Evolutionary conservation across 2,888 invertebrate species (phyloP).

Genomic region (Schizotus pectinicornis): DNA sequence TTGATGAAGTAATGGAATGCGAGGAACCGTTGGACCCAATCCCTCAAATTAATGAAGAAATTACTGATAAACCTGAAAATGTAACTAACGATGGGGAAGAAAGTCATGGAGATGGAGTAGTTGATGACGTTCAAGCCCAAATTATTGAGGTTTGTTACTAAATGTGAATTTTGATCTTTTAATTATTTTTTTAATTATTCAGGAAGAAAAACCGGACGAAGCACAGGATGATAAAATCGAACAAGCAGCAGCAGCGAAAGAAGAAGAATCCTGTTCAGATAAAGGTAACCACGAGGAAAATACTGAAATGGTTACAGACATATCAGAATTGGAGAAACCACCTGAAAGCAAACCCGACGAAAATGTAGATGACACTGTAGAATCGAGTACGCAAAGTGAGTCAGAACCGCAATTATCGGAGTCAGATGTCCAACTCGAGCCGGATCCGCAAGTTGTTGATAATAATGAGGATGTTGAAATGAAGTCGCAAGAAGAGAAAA

Average conservation of each 20-base stretch:
- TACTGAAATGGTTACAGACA: background rate
- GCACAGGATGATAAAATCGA: slow-evolving; percentile 1
- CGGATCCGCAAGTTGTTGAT: background rate
- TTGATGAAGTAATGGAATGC: too few species aligned
- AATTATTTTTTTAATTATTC: background rate
- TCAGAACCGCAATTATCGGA: background rate
- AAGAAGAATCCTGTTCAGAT: slow-evolving; percentile 1
- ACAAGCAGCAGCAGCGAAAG: background rate
- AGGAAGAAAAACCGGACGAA: slow-evolving; percentile 1
- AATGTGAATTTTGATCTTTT: background rate
- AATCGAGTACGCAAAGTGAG: slow-evolving; percentile 4
- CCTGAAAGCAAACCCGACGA: slow-evolving; percentile 1
- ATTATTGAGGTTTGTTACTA: background rate
- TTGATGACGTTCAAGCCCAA: slow-evolving; percentile 7
- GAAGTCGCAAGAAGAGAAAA: slow-evolving; percentile 1
- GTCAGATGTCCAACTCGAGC: slow-evolving; percentile 1
- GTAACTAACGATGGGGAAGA: slow-evolving; percentile 12
- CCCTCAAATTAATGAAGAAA: too few species aligned
- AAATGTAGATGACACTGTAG: slow-evolving; percentile 4
- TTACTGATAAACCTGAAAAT: background rate
- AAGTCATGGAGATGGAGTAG: background rate
- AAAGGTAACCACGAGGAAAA: background rate
- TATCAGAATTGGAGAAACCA: slow-evolving; percentile 12
- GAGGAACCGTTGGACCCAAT: too few species aligned
- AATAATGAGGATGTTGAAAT: background rate